A percentile compares a stretch with the other conserved stretches of the same genome.
These are phyloP conservation scores for Thera britannica DNA, from an alignment of 2,888 invertebrate species.

Conservation along the genomic window DNA sequence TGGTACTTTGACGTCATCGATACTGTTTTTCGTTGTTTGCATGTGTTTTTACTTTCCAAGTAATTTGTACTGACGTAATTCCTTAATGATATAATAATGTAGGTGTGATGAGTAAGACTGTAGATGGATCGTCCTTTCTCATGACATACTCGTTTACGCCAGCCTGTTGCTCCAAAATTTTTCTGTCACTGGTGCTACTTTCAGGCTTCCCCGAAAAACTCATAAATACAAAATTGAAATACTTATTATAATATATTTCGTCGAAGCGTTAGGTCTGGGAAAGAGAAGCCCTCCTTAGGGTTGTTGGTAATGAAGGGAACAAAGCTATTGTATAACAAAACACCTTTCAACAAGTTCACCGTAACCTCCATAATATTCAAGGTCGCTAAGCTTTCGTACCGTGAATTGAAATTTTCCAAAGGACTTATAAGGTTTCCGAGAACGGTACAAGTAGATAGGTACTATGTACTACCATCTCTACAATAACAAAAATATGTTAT, in stretches of 20 bases:
- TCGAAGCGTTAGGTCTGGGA: background rate
- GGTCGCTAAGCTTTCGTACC: slow-evolving; percentile 17
- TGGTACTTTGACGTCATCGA: slow-evolving; percentile 25
- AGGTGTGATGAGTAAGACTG: too few relatives aligned
- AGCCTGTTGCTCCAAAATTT: too few relatives aligned
- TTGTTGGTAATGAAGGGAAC: slow-evolving; percentile 11
- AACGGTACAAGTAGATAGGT: slow-evolving; percentile 10
- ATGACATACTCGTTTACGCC: too few relatives aligned
- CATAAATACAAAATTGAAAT: too few relatives aligned
- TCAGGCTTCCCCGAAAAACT: too few relatives aligned
- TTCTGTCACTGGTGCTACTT: too few relatives aligned
- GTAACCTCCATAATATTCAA: slow-evolving; percentile 27
- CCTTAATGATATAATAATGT: background rate
- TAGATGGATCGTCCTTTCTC: too few relatives aligned
- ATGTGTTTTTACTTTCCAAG: slow-evolving; percentile 2
- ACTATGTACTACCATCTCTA: too few relatives aligned
- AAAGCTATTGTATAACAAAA: slow-evolving; percentile 35
- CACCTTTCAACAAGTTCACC: slow-evolving; percentile 32
- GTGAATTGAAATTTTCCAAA: slow-evolving; percentile 27
- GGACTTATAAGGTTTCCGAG: slow-evolving; percentile 33
- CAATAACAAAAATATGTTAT: too few relatives aligned
- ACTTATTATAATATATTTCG: too few relatives aligned
- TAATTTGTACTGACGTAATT: background rate
- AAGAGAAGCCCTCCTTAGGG: background rate
- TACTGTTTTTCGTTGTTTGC: slow-evolving; percentile 16